Conservation (phyloP, 2,113 vertebrate species). For the Phocoena sinus region DNA sequence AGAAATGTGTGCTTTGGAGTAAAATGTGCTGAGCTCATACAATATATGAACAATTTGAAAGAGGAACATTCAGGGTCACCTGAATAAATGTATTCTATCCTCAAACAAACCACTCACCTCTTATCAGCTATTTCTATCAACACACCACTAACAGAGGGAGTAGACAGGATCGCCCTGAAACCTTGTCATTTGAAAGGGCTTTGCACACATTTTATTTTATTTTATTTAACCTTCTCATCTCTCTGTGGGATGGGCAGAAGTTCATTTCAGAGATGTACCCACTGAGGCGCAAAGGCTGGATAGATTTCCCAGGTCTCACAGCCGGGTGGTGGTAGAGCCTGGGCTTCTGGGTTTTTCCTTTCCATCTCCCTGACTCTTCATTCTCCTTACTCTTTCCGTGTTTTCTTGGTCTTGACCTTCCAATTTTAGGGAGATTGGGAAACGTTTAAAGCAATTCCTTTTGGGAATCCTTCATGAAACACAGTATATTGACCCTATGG, state of each 20-base stretch:
- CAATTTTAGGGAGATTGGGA: not conserved
- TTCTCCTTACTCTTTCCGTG: not conserved
- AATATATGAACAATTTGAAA: not conserved
- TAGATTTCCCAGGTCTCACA: not conserved
- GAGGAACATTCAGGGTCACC: not conserved
- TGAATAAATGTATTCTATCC: not conserved
- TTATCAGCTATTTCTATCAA: not conserved
- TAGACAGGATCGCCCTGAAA: not conserved
- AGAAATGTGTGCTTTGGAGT: not conserved
- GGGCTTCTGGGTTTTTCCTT: not conserved
- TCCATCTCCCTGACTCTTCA: not conserved
- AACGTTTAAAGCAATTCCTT: not conserved
- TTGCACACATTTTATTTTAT: not conserved
- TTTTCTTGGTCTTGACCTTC: not conserved
- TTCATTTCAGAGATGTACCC: not conserved
- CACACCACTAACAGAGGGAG: not conserved
- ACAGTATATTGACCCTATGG: not conserved
- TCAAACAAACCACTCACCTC: not conserved
- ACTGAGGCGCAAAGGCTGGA: not conserved
- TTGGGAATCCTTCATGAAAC: not conserved
- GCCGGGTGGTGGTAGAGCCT: rapidly evolving
- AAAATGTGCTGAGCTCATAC: not conserved
- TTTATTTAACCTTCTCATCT: not conserved
- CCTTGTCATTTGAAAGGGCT: not conserved
- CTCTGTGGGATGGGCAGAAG: not conserved